These are phyloP conservation scores for Phenganax subtilis DNA, from an alignment of 92 coral and sea anemone species.

Conservation along the genomic window DNA sequence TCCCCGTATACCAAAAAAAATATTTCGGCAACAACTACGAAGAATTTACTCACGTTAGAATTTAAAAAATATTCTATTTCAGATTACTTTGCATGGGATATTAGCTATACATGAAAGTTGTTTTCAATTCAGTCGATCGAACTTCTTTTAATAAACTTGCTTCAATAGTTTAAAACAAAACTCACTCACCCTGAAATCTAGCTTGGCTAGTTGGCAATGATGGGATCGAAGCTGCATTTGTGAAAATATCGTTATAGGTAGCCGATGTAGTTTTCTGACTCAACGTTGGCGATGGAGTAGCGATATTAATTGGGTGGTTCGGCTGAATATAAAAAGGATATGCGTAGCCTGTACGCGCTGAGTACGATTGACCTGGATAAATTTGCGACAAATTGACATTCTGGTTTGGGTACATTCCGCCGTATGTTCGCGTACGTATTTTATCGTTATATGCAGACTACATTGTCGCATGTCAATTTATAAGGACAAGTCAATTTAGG, in stretches of 20 bases:
- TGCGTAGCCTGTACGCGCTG: slow-evolving; percentile 17
- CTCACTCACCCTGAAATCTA: slow-evolving; percentile 7
- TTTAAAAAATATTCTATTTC: no score
- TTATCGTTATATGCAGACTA: not conserved
- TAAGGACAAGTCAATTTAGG: slow-evolving; percentile 23
- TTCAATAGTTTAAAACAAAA: not conserved
- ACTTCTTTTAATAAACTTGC: not conserved
- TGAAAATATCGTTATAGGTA: not conserved
- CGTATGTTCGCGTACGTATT: not conserved
- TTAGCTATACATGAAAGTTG: no score
- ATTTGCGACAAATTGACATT: slow-evolving; percentile 24
- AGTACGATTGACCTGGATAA: slow-evolving; percentile 27
- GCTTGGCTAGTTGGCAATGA: slow-evolving; percentile 13
- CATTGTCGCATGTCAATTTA: slow-evolving; percentile 33
- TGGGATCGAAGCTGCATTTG: not conserved
- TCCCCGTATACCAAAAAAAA: no score
- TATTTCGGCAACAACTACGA: no score
- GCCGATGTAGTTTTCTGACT: slow-evolving; percentile 20
- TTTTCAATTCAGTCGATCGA: no score
- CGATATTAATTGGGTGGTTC: slow-evolving; percentile 25
- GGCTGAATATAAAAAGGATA: slow-evolving; percentile 36
- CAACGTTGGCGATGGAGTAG: not conserved
- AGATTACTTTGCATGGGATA: no score
- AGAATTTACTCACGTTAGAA: no score
- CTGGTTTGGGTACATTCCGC: slow-evolving; percentile 23